phyloP scores from a whole-genome alignment of 1,140 invertebrate species.

The Cotesia chilonis region DNA sequence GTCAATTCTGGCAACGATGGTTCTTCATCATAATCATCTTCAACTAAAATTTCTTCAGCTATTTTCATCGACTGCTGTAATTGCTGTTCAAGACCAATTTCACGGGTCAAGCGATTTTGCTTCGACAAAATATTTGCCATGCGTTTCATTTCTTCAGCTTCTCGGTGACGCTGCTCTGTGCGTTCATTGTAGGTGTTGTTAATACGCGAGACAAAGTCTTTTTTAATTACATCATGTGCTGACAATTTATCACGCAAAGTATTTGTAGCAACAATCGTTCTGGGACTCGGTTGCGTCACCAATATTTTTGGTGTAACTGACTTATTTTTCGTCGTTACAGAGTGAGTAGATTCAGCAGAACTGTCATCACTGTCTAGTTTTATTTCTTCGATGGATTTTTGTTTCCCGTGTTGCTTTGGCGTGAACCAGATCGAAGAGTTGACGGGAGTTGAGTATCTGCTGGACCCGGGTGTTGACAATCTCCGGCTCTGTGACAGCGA shows the following conservation, averaged over 20 bases:
- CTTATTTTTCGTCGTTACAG: neutral
- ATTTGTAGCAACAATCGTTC: slow-evolving; percentile 47
- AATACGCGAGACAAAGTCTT: slow-evolving; percentile 49
- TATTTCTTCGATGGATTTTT: slow-evolving; percentile 10
- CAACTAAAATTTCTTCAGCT: slow-evolving; percentile 54
- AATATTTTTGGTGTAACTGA: neutral
- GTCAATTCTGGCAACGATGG: slow-evolving; percentile 51
- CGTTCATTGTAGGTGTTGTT: slow-evolving; percentile 51
- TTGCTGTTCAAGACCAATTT: slow-evolving; percentile 53
- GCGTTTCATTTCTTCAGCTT: slow-evolving; percentile 52
- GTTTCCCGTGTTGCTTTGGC: neutral
- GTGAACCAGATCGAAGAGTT: slow-evolving; percentile 7
- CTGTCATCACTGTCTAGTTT: slow-evolving; percentile 5
- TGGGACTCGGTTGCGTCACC: neutral
- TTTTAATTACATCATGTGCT: slow-evolving; percentile 48
- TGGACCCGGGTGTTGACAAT: too few relatives aligned
- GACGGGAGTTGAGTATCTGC: neutral
- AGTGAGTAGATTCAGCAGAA: neutral
- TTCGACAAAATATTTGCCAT: slow-evolving; percentile 49
- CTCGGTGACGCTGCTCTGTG: slow-evolving; percentile 47
- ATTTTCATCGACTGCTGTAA: slow-evolving; percentile 51
- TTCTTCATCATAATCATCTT: slow-evolving; percentile 52
- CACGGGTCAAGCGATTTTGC: slow-evolving; percentile 54
- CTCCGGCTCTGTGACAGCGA: too few relatives aligned
- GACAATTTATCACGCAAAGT: slow-evolving; percentile 53